Evolutionary conservation across 1,140 invertebrate genomes (phyloP).

Genomic region (Orussus abietinus): DNA sequence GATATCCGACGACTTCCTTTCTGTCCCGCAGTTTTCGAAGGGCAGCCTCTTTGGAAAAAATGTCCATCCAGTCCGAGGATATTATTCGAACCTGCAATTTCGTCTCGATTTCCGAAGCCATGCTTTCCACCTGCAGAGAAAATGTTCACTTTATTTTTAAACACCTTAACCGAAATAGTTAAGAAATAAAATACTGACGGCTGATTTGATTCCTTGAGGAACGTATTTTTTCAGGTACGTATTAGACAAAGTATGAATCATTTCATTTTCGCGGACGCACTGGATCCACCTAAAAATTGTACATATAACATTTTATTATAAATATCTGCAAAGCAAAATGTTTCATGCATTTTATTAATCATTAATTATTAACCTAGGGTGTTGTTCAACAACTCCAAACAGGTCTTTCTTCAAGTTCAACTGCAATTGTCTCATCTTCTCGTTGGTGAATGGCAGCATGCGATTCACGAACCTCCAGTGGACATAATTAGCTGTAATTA

Average conservation of each 20-base stretch:
- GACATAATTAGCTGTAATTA: neutral
- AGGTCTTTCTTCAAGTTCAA: neutral
- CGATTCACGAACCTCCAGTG: neutral
- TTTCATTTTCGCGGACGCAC: neutral
- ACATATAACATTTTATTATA: neutral
- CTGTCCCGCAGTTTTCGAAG: constrained; percentile 56
- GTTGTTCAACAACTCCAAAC: neutral
- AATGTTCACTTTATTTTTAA: no score
- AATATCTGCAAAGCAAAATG: neutral
- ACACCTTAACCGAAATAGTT: no score
- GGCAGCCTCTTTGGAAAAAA: constrained; percentile 53
- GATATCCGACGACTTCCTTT: constrained; percentile 61
- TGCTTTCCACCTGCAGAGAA: no score
- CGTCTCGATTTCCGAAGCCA: no score
- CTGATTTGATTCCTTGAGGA: no score
- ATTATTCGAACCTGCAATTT: no score
- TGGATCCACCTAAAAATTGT: neutral
- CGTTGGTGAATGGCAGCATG: neutral
- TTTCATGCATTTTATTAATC: neutral
- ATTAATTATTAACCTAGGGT: neutral
- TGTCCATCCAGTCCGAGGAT: constrained; percentile 63
- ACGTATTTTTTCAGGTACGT: neutral
- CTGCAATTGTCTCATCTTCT: neutral
- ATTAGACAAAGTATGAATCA: neutral
- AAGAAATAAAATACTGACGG: no score